A percentile compares a stretch with the other conserved stretches of the same genome.
phyloP scores from a whole-genome alignment of 2,113 vertebrate genomes.

The Ctenomys sociabilis region DNA sequence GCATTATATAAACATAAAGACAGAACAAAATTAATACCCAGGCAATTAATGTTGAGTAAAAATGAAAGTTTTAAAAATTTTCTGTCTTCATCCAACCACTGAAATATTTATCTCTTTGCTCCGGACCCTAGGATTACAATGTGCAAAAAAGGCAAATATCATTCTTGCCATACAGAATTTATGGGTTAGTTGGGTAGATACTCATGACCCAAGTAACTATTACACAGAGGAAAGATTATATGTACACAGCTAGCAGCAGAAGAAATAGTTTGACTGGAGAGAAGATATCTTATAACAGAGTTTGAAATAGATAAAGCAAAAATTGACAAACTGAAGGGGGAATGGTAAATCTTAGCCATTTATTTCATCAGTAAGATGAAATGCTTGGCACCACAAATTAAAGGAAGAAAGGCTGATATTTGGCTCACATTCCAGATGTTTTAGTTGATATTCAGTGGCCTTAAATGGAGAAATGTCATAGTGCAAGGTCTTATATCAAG shows the following conservation, averaged over 20 bases:
- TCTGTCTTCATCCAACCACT: not conserved
- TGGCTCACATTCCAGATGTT: not conserved
- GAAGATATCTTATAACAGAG: not conserved
- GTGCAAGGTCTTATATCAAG: too few species aligned
- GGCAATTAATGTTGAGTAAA: not conserved
- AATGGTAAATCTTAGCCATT: not conserved
- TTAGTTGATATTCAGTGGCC: too few species aligned
- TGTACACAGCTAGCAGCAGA: not conserved
- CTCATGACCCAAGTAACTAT: not conserved
- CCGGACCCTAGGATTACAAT: not conserved
- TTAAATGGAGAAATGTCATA: too few species aligned
- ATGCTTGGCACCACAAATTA: not conserved
- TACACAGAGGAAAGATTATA: not conserved
- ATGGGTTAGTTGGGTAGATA: not conserved
- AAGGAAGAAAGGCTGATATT: not conserved
- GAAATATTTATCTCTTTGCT: conserved; percentile 24
- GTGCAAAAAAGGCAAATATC: not conserved
- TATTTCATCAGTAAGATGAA: not conserved
- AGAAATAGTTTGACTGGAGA: not conserved
- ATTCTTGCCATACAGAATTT: not conserved
- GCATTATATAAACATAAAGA: not conserved
- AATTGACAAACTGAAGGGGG: not conserved
- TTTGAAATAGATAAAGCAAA: not conserved
- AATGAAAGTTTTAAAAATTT: not conserved
- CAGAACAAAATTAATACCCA: not conserved